These are phyloP conservation scores for Scomber colias DNA, from an alignment of 2,113 vertebrate genomes.

Conservation along the genomic window DNA sequence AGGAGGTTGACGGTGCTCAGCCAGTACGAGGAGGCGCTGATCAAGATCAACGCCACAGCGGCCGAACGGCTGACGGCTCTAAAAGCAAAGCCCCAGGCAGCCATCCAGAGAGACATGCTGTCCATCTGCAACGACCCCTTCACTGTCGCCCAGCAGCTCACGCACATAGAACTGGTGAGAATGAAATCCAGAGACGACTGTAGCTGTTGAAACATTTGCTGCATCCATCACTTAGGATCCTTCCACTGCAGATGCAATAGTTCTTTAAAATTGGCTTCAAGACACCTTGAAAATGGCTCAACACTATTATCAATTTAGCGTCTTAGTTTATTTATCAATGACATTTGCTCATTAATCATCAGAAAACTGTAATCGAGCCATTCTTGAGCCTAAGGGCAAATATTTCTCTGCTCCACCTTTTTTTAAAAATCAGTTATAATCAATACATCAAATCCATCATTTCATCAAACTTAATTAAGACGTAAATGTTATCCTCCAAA, in stretches of 20 bases:
- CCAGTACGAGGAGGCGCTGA: conserved; percentile 94
- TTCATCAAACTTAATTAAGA: conserved; percentile 2
- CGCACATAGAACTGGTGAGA: conserved; percentile 94
- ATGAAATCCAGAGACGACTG: neutral
- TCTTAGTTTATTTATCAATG: neutral
- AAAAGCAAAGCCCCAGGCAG: conserved; percentile 91
- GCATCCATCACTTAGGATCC: too few relatives aligned
- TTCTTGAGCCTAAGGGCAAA: neutral
- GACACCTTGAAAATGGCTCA: too few relatives aligned
- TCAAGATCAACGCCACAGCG: conserved; percentile 88
- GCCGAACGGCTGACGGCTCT: conserved; percentile 87
- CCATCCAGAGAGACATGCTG: conserved; percentile 90
- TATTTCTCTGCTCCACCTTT: neutral
- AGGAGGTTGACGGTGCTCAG: conserved; percentile 89
- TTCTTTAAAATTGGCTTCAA: too few relatives aligned
- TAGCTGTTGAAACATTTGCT: too few relatives aligned
- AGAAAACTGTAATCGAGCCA: too few relatives aligned
- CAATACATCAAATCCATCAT: neutral
- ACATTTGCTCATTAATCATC: neutral
- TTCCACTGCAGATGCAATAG: too few relatives aligned
- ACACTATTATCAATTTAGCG: too few relatives aligned
- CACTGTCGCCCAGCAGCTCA: conserved; percentile 94
- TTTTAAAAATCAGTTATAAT: neutral
- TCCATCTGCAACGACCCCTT: conserved; percentile 94
- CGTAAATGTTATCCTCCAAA: neutral